A percentile compares a stretch with the other conserved stretches of the same genome.
Evolutionary conservation across 1,140 invertebrate genomes (phyloP).

Genomic region (Helicoverpa zea): DNA sequence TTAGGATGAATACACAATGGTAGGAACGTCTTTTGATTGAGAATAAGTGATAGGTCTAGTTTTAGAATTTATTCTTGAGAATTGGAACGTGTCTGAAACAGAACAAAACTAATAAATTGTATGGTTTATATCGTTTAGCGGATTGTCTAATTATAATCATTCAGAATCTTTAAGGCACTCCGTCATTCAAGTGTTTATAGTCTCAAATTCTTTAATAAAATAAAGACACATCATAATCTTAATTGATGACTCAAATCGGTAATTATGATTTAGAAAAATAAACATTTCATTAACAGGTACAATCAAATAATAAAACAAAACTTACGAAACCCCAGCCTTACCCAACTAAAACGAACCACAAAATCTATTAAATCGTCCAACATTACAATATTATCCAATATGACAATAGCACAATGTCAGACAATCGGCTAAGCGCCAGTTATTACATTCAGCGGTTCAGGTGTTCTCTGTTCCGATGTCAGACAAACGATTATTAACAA

Average conservation of each 20-base stretch:
- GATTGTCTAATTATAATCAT: too few species aligned
- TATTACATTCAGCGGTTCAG: conserved; percentile 70
- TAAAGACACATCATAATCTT: too few species aligned
- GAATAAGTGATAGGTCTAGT: not conserved
- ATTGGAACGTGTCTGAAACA: too few species aligned
- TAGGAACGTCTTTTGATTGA: conserved; percentile 9
- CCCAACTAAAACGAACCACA: conserved; percentile 52
- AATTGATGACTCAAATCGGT: too few species aligned
- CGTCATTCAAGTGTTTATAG: too few species aligned
- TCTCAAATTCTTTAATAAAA: too few species aligned
- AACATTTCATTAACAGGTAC: not conserved
- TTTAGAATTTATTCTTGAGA: not conserved
- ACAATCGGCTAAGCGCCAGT: conserved; percentile 63
- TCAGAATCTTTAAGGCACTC: too few species aligned
- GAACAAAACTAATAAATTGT: too few species aligned
- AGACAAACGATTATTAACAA: conserved; percentile 83
- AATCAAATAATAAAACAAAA: not conserved
- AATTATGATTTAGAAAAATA: too few species aligned
- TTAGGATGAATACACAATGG: conserved; percentile 45
- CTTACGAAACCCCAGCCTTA: conserved; percentile 39
- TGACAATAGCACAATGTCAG: conserved; percentile 76
- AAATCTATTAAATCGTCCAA: conserved; percentile 66
- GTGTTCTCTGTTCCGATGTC: conserved; percentile 73
- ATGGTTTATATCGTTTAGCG: too few species aligned
- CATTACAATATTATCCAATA: conserved; percentile 65